phyloP scores from a whole-genome alignment of 1,140 invertebrate species.

The Bombyx mori region ASM3026992v2 NC_085116.1:8227001-8227500 shows the following conservation, averaged over 20 bases:
- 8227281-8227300: conserved; percentile 48
- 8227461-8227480: conserved; percentile 34
- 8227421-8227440: conserved; percentile 47
- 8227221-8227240: conserved; percentile 28
- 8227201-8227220: conserved; percentile 5
- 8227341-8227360: conserved; percentile 36
- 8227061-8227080: no score
- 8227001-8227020: no score
- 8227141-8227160: no score
- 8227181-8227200: no score
- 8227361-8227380: conserved; percentile 49
- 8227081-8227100: no score
- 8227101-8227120: no score
- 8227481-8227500: conserved; percentile 35
- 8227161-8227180: no score
- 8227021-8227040: no score
- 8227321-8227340: conserved; percentile 55
- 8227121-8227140: no score
- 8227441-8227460: conserved; percentile 29
- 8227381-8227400: conserved; percentile 55
- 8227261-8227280: conserved; percentile 42
- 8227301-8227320: conserved; percentile 45
- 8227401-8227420: conserved; percentile 44
- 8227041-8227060: no score
- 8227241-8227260: conserved; percentile 35